These are phyloP conservation scores for Alethe diademata DNA, from an alignment of 2,113 vertebrate species.

Conservation along the genomic window DNA sequence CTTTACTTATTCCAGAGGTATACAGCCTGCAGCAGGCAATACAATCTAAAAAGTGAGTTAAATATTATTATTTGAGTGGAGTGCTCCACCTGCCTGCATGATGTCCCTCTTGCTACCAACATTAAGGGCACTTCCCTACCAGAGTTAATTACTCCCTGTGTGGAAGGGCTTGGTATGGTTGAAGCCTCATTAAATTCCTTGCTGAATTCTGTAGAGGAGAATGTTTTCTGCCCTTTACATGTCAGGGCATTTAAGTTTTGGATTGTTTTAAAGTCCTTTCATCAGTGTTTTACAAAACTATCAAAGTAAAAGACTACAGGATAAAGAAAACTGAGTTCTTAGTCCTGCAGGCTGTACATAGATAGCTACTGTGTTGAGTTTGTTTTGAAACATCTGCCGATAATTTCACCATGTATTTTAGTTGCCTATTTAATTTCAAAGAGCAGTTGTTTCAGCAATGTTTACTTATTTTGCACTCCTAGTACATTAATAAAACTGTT, in stretches of 20 bases:
- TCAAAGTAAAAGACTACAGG: not conserved
- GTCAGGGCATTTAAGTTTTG: not conserved
- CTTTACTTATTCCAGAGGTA: not conserved
- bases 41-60: not conserved
- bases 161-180: not conserved
- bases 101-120: not conserved
- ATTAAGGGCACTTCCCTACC: not conserved
- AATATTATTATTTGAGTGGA: not conserved
- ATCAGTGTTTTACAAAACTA: not conserved
- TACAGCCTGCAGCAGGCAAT: not conserved
- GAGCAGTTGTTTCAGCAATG: not conserved
- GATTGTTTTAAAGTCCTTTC: not conserved
- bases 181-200: not conserved
- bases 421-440: not conserved
- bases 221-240: not conserved
- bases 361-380: not conserved
- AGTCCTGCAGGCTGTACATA: not conserved
- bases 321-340: not conserved
- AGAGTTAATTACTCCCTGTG: not conserved
- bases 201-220: not conserved
- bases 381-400: not conserved
- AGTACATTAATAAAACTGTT: not conserved
- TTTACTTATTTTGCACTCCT: not conserved
- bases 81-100: conserved; percentile 16
- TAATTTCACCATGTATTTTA: not conserved